Evolutionary conservation across 2,888 invertebrate genomes (phyloP), one percentile per base, ranked within the genome.

Genomic region (Synergus gifuensis): DNA sequence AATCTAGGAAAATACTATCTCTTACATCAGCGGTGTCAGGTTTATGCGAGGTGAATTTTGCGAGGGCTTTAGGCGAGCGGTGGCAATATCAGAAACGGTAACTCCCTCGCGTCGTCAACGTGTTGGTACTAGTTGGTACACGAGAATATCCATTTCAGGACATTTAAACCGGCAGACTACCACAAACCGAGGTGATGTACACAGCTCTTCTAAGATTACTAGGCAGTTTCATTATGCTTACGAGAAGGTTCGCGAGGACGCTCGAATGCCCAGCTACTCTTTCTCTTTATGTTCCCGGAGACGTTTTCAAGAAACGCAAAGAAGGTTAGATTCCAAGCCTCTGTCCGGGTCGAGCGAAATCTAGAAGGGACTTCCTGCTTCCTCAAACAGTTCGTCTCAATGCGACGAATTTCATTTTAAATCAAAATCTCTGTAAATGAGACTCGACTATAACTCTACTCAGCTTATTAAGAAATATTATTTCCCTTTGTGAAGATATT

Each of bases 161-260:
- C 85, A 89, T 90, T 89, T 89, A 89, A 90, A 86, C 88, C 86
- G 83, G 81, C 86, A 83, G 84, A 86, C 86, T 86, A 84, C 84
- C 83, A 83, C 85, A 83, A 86, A 84, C 83, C 83, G 82, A 85
- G 85, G 84, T 84, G 84, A 83, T 83, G 83, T 85, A 85, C 86
- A 85, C 85, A 84, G 84, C 87, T 81, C 84, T 88, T 88, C 89
- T 90, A 89, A 89, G 87, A 90, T 90, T 90, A 89, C 89, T 85
- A 87, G 85, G 86, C 86, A 86, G 60, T 89, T 88, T 87, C 88
- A 89, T 89, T 88, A 89, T 87, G 84, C 84, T 86, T 84, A 81
- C 82, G 85, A 85, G 84, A 86, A 87, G 85, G 67, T 64, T 73
- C 58, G 69, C 69, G 64, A 49, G 46, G 78, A 40, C 54, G 49